Conservation (phyloP, 2,888 invertebrate species). For the Andrena camellia region DNA sequence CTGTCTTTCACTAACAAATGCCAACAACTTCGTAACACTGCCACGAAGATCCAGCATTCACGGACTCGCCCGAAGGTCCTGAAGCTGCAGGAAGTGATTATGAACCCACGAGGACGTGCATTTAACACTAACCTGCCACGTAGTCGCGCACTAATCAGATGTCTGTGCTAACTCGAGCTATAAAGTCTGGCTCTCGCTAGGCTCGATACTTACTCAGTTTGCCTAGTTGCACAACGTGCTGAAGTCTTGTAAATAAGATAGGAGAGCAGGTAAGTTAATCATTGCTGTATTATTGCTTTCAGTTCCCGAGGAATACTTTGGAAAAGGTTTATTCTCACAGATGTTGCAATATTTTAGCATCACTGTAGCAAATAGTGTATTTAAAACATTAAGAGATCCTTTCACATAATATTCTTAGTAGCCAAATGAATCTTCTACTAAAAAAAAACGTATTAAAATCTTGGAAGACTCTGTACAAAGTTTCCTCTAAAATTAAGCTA, state of each 20-base stretch:
- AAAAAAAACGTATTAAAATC: too few species aligned
- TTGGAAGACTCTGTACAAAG: too few species aligned
- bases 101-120: neutral
- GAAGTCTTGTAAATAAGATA: constrained; percentile 20
- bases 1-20: constrained; percentile 26
- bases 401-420: too few species aligned
- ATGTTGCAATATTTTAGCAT: too few species aligned
- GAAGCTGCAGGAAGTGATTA: neutral
- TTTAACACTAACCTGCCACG: constrained; percentile 1
- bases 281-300: neutral
- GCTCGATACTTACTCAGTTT: too few species aligned
- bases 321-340: neutral
- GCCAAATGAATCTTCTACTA: too few species aligned
- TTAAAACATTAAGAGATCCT: too few species aligned
- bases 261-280: constrained; percentile 17
- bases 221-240: neutral
- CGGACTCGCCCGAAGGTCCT: constrained; percentile 2
- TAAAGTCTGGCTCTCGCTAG: neutral
- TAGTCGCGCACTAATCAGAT: constrained; percentile 28
- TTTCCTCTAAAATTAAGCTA: neutral
- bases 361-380: too few species aligned
- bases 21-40: neutral
- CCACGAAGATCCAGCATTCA: constrained; percentile 25
- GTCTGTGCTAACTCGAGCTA: constrained; percentile 26
- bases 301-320: neutral